phyloP scores from a whole-genome alignment of 2,113 vertebrate species.

The Lophura nycthemera region DNA sequence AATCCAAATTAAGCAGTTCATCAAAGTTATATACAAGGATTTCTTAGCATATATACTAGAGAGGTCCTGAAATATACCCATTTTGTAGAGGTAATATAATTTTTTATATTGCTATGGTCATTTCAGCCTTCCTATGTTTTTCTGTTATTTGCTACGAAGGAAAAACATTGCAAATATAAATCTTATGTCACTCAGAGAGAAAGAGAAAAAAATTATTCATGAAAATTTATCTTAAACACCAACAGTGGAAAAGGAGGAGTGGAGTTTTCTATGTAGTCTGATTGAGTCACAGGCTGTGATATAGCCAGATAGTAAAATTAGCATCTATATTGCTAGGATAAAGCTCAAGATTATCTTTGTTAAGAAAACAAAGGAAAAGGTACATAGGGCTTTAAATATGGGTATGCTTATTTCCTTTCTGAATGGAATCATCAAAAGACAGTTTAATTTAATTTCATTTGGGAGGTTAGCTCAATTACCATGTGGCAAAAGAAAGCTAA shows the following conservation, averaged over 20 bases:
- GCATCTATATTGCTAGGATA: conserved; percentile 36
- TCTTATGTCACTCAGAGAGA: neutral
- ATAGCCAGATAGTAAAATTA: conserved; percentile 44
- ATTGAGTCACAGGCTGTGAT: neutral
- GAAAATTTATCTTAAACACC: neutral
- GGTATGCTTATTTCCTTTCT: conserved; percentile 22
- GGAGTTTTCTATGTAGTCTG: neutral
- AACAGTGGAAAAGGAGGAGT: neutral
- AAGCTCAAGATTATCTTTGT: conserved; percentile 19
- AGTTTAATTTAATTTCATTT: conserved; percentile 48
- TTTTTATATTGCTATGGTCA: neutral
- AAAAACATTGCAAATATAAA: neutral
- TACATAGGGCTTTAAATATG: conserved; percentile 30
- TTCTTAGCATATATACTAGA: neutral
- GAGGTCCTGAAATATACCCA: neutral
- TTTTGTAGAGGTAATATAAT: neutral
- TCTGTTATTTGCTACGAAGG: neutral
- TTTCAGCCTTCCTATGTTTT: neutral
- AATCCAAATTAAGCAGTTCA: neutral
- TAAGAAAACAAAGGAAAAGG: conserved; percentile 32
- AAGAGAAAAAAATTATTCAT: neutral
- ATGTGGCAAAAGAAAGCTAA: neutral
- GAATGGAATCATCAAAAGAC: conserved; percentile 30
- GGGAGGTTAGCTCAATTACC: conserved; percentile 22
- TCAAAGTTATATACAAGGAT: neutral